Evolutionary conservation across 2,113 vertebrate genomes (phyloP).

Genomic region (Ailuropoda melanoleuca): DNA sequence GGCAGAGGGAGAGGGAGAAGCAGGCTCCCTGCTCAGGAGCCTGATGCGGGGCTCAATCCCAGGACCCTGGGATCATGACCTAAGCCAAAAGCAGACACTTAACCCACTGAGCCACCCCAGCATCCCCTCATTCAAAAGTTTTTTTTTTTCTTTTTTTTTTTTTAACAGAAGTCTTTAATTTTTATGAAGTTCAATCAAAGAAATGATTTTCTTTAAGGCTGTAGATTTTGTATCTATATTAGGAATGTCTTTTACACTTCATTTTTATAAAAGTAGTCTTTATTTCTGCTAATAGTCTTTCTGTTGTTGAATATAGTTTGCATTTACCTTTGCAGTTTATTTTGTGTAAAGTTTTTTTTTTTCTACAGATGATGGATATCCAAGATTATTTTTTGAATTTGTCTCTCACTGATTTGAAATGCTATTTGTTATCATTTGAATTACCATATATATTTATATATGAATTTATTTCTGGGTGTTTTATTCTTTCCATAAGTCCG

Average conservation of each 20-base stretch:
- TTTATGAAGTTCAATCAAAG: not conserved
- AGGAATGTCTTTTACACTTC: not conserved
- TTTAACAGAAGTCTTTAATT: not conserved
- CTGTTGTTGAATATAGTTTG: not conserved
- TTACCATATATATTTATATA: not conserved
- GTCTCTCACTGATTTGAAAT: not conserved
- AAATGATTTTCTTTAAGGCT: constrained; percentile 23
- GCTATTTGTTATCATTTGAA: not conserved
- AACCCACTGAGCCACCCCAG: no score
- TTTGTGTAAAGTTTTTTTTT: not conserved
- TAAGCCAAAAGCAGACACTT: no score
- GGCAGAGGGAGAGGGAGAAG: no score
- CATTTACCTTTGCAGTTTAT: not conserved
- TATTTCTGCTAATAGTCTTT: not conserved
- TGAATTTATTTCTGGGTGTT: not conserved
- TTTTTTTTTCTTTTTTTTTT: no score
- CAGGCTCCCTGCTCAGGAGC: no score
- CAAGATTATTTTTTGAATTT: not conserved
- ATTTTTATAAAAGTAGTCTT: not conserved
- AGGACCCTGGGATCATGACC: no score
- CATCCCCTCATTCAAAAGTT: not conserved
- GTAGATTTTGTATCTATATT: not conserved
- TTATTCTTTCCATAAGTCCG: not conserved
- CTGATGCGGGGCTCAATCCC: no score
- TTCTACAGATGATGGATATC: not conserved